These are phyloP conservation scores for Rutpela maculata DNA, from an alignment of 2,888 invertebrate species.

Conservation along the genomic window DNA sequence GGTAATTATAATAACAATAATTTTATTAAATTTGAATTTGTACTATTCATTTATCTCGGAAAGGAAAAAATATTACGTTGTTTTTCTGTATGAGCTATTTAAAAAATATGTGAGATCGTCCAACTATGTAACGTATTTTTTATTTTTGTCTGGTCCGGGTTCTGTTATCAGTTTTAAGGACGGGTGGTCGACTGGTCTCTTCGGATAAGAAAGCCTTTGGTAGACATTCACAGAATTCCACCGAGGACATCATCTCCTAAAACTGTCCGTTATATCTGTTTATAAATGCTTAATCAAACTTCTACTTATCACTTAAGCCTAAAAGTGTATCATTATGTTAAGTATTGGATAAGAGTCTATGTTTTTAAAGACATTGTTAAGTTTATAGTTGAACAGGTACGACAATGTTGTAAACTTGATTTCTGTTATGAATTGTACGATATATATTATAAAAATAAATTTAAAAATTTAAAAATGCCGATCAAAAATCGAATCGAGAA, in stretches of 20 bases:
- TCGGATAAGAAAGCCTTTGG: slow-evolving; percentile 33
- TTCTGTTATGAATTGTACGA: background rate
- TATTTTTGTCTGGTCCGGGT: slow-evolving; percentile 35
- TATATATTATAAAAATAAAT: too few species aligned
- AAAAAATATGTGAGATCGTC: background rate
- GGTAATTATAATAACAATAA: too few species aligned
- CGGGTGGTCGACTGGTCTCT: slow-evolving; percentile 39
- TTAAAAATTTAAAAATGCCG: too few species aligned
- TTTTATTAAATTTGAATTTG: too few species aligned
- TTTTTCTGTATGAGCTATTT: slow-evolving; percentile 2
- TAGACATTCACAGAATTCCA: slow-evolving; percentile 39
- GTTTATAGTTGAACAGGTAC: background rate
- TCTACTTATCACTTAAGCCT: slow-evolving; percentile 33
- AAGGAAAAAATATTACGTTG: background rate
- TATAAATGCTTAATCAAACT: slow-evolving; percentile 29
- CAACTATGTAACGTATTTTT: slow-evolving; percentile 28
- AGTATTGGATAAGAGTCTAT: slow-evolving; percentile 4
- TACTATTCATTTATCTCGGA: too few species aligned
- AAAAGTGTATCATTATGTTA: slow-evolving; percentile 36
- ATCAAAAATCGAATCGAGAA: too few species aligned
- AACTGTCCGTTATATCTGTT: slow-evolving; percentile 11
- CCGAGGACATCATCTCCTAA: slow-evolving; percentile 33
- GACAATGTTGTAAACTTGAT: background rate
- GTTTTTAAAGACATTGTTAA: background rate
- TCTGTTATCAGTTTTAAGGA: slow-evolving; percentile 22